Base-by-base conservation (phyloP, 2,888 invertebrate genomes). In the Epinotia nisella region DNA sequence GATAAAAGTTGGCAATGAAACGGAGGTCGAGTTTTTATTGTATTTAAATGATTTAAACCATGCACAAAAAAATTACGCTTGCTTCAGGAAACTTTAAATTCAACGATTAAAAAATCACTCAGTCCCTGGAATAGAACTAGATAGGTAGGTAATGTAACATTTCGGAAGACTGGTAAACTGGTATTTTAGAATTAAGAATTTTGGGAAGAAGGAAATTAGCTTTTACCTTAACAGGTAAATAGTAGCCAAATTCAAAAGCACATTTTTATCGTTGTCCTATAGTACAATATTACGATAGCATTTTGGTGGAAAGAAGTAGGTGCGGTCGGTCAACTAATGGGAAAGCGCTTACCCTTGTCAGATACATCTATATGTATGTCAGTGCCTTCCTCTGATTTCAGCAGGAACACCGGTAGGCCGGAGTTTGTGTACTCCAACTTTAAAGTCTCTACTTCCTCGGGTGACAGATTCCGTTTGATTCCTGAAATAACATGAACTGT, bases 321-420 rank as follows among this genome's bases (percentile, higher is more conserved):
- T 13, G 3, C 15, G 13, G 0, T 29, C 0, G 29, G 9, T 35
- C 35, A 35, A 35, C 35, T 35, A 35, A 35, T 35, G 35, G 7
- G 35, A 35, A 35, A 35, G 1, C 1, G 35, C 5, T 60, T 81
- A 89, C 90, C 90, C 83, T 81, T 83, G 80, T 90, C 90, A 7
- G 85, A 78, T 3, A 83, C 83, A 78, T 88, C 85, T 70, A 90
- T 84, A 21, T 86, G 81, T 39, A 75, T 80, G 41, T 82, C 77
- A 61, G 69, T 70, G n/a, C 78, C 75, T 29, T 81, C 70, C 11
- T 81, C 75, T 29, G 77, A 78, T 60, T 78, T 82, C 10, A 85
- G 17, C 7, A 90, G 75, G 76, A 88, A 90, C 61, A 89, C 69
- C 2, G 90, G 87, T 19, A 39, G 69, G 49, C 81, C 79, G 29